phyloP scores from a whole-genome alignment of 2,888 invertebrate genomes.

The Yponomeuta malinellus region DNA sequence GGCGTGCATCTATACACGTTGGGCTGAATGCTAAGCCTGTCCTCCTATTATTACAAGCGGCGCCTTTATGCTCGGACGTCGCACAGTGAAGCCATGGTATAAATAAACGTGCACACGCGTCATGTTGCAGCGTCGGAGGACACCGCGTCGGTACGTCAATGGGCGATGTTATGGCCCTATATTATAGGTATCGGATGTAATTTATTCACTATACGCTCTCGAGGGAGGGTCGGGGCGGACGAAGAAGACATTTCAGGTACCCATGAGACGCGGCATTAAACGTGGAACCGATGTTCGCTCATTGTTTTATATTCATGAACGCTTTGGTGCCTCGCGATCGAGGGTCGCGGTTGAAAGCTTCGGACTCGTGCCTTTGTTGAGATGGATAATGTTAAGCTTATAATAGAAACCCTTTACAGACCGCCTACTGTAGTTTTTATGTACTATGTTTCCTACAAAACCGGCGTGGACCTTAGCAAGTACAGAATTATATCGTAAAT shows the following conservation, averaged over 20 bases:
- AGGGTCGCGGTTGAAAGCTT: neutral
- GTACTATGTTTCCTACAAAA: neutral
- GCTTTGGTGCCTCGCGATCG: neutral
- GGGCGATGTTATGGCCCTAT: constrained; percentile 34
- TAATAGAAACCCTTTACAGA: neutral
- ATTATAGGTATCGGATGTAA: constrained; percentile 27
- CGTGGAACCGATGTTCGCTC: constrained; percentile 13
- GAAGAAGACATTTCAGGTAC: constrained; percentile 17
- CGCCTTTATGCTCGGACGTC: constrained; percentile 49
- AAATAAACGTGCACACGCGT: constrained; percentile 48
- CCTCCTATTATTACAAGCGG: constrained; percentile 60
- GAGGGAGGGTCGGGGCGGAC: constrained; percentile 6
- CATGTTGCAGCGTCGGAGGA: constrained; percentile 34
- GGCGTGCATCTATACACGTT: constrained; percentile 35
- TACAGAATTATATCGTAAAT: no score
- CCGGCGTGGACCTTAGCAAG: no score
- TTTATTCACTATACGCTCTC: constrained; percentile 24
- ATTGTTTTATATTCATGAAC: constrained; percentile 15
- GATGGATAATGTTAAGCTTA: neutral
- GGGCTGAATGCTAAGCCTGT: constrained; percentile 45
- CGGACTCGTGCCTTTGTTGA: neutral
- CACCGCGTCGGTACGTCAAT: constrained; percentile 29
- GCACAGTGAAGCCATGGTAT: constrained; percentile 46
- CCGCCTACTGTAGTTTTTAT: neutral
- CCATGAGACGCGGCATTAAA: constrained; percentile 5